These are phyloP conservation scores for Protobothrops mucrosquamatus DNA, from an alignment of 2,113 vertebrate species.

Conservation along the genomic window DNA sequence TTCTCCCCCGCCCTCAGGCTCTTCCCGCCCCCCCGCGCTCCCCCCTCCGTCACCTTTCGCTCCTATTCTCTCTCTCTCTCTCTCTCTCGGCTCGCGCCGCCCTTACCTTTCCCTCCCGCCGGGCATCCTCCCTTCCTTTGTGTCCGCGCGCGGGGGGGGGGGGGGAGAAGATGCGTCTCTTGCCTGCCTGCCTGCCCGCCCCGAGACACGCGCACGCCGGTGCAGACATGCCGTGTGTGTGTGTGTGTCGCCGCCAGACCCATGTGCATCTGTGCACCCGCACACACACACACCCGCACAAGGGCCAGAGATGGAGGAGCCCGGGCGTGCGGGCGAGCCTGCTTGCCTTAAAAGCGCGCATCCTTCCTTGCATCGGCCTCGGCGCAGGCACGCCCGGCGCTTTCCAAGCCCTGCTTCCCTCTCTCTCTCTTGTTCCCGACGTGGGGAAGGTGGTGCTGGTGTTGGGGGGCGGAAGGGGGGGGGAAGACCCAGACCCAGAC, in stretches of 20 bases:
- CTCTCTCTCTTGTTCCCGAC: background rate
- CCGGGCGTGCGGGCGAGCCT: background rate
- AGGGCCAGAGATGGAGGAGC: no score
- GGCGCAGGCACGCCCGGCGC: background rate
- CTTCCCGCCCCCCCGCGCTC: slow-evolving; percentile 46
- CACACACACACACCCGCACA: no score
- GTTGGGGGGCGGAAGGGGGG: background rate
- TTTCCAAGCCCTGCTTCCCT: no score
- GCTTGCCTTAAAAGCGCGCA: background rate
- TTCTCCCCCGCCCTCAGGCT: slow-evolving; percentile 57
- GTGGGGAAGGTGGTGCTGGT: background rate
- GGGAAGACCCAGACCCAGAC: background rate
- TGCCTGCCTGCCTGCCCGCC: no score
- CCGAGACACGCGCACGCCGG: no score
- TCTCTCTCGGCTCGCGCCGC: slow-evolving; percentile 19
- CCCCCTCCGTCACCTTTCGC: slow-evolving; percentile 47
- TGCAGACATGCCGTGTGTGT: no score
- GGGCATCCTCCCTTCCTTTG: background rate
- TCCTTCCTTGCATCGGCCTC: background rate
- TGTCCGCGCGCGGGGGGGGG: background rate
- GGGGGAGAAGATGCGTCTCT: background rate
- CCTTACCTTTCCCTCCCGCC: slow-evolving; percentile 37
- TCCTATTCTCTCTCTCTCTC: background rate
- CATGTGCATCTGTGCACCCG: background rate
- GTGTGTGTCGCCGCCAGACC: background rate